Conservation (phyloP, 2,113 vertebrate genomes). For the Eudyptes chrysolophus region DNA sequence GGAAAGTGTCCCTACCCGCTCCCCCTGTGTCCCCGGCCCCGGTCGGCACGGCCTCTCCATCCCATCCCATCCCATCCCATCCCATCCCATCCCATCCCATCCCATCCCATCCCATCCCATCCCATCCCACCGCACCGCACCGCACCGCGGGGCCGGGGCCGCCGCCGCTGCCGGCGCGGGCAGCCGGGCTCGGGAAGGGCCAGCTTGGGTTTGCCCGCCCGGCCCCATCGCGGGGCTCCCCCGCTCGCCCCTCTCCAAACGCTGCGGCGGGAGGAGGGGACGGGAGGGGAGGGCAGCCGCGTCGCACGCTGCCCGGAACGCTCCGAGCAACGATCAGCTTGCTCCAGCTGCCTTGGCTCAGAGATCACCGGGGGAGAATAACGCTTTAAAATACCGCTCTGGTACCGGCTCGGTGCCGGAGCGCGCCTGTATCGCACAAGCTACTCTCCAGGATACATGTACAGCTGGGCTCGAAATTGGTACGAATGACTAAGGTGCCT, state of each 20-base stretch:
- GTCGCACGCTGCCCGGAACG: neutral
- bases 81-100: neutral
- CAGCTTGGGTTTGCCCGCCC: neutral
- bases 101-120: neutral
- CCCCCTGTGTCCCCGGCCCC: too few relatives aligned
- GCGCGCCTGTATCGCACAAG: fast-evolving
- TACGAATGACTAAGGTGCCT: neutral
- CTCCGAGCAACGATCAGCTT: neutral
- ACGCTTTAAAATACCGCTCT: fast-evolving
- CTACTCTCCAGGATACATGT: neutral
- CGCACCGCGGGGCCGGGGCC: neutral
- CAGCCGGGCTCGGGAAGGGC: neutral
- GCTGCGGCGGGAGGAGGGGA: neutral
- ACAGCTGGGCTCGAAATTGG: neutral
- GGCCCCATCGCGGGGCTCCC: neutral
- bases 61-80: neutral
- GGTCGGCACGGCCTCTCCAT: neutral
- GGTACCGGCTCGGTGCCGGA: neutral
- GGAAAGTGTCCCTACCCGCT: too few relatives aligned
- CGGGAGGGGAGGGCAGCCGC: neutral
- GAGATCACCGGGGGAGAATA: fast-evolving
- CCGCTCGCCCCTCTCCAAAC: neutral
- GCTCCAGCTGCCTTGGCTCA: neutral
- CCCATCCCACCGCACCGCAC: neutral
- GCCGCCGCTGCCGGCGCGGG: too few relatives aligned